Base-by-base conservation (phyloP, 2,888 invertebrate species). In the Spatulosminthurus flaviceps region DNA sequence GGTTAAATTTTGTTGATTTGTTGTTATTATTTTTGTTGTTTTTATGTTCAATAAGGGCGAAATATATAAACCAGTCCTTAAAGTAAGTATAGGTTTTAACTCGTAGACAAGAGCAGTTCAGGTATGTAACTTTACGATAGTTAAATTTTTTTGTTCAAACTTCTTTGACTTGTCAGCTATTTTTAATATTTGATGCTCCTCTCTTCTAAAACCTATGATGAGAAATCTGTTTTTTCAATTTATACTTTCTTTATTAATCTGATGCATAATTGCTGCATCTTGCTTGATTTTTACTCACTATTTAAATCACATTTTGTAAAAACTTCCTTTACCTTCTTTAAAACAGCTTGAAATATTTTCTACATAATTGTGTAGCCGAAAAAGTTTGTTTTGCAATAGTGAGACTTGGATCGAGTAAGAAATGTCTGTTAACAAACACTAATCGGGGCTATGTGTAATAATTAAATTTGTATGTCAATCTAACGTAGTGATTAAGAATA, bases 391-490 rank as follows among this genome's bases (percentile, higher is more conserved):
- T 9, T 34, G 34, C 34, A 34, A 34, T 34, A 34, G 34, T 60
- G 60, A 60, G 60, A 60, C 60, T 21, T 60, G 60, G 21, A 13
- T 60, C 21, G n/a, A 60, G 4, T 4, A 21, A 60, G 16, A 60
- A 60, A 21, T 60, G 21, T 21, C 60, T 60, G 60, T 60, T 19
- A 60, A 60, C 60, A 19, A 60, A 60, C n/a, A 60, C 21, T 60
- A 60, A 60, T 60, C 60, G 60, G 4, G 60, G 21, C 60, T 9
- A 5, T 7, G 60, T 60, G 60, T 60, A 60, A 60, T 21, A 60
- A 7, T 60, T 64, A 64, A 24, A 24, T 51, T 64, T 64, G 64
- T 24, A 64, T 64, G n/a, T 51, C 51, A 64, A 24, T 64, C 64
- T 64, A 24, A 24, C 64, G 11, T 4, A 64, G 24, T 21, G 19